A percentile compares a stretch with the other conserved stretches of the same genome.
Conservation (phyloP, 2,888 invertebrate genomes). For the Tenthredo mesomela region DNA sequence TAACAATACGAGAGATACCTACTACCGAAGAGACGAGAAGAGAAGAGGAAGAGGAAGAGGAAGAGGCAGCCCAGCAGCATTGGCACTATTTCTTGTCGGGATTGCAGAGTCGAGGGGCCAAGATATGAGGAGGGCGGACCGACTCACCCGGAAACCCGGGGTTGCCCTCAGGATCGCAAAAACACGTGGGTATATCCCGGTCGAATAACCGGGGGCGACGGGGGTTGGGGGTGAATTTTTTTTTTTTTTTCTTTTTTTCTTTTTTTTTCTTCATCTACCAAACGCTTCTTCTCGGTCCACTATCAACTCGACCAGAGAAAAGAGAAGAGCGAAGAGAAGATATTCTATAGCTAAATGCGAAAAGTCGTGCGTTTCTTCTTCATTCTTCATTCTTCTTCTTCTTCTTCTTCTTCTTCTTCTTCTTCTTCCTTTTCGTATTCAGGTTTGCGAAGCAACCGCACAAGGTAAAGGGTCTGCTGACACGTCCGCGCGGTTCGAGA, state of each 20-base stretch:
- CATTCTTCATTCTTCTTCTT: neutral
- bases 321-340: neutral
- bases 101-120: constrained; percentile 22
- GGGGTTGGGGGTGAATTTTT: neutral
- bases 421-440: neutral
- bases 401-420: too few relatives aligned
- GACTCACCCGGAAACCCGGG: constrained; percentile 22
- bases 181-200: neutral
- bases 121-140: constrained; percentile 48
- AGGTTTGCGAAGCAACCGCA: too few relatives aligned
- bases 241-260: neutral
- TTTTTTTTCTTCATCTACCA: neutral
- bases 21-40: neutral
- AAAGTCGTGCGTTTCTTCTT: neutral
- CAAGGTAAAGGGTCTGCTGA: neutral
- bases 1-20: constrained; percentile 11
- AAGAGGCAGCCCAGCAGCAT: constrained; percentile 2
- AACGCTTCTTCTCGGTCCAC: neutral
- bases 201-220: neutral
- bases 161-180: constrained; percentile 2
- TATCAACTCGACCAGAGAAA: neutral
- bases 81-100: constrained; percentile 39
- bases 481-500: neutral
- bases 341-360: neutral
- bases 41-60: too few relatives aligned